phyloP scores from a whole-genome alignment of 1,140 invertebrate genomes.

The Diabrotica virgifera region DNA sequence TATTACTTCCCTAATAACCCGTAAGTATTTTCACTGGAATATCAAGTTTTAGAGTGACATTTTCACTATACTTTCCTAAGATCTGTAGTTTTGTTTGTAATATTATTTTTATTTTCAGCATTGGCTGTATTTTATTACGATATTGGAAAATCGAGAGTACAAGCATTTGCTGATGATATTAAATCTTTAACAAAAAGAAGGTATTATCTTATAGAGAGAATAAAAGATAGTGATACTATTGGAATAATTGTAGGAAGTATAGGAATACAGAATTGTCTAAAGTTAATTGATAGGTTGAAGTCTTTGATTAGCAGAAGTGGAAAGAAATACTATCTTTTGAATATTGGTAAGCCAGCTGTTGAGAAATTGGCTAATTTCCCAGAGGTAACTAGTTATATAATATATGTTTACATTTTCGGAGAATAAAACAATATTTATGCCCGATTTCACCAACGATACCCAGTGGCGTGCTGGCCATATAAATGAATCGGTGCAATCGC shows the following conservation, averaged over 20 bases:
- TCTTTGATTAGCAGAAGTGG: constrained; percentile 66
- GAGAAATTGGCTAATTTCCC: constrained; percentile 92
- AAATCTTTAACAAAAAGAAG: constrained; percentile 67
- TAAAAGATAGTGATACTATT: constrained; percentile 81
- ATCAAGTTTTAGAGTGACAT: too few relatives aligned
- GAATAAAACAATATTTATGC: too few relatives aligned
- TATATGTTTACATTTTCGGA: too few relatives aligned
- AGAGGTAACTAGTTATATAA: constrained; percentile 57
- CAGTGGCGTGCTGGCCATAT: too few relatives aligned
- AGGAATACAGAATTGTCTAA: constrained; percentile 74
- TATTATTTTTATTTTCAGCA: constrained; percentile 38
- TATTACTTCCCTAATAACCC: too few relatives aligned
- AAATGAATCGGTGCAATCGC: too few relatives aligned
- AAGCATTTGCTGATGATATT: constrained; percentile 35
- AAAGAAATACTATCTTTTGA: constrained; percentile 87
- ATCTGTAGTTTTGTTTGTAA: too few relatives aligned
- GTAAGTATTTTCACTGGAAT: too few relatives aligned
- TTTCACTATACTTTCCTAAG: too few relatives aligned
- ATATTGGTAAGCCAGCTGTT: constrained; percentile 88
- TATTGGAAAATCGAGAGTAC: constrained; percentile 46
- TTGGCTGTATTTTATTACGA: constrained; percentile 54
- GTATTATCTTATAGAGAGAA: constrained; percentile 80
- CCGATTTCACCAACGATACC: too few relatives aligned
- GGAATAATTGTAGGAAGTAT: constrained; percentile 88
- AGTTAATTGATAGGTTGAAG: constrained; percentile 75